phyloP scores from a whole-genome alignment of 2,888 invertebrate species.

The Deroplatys truncata region DNA sequence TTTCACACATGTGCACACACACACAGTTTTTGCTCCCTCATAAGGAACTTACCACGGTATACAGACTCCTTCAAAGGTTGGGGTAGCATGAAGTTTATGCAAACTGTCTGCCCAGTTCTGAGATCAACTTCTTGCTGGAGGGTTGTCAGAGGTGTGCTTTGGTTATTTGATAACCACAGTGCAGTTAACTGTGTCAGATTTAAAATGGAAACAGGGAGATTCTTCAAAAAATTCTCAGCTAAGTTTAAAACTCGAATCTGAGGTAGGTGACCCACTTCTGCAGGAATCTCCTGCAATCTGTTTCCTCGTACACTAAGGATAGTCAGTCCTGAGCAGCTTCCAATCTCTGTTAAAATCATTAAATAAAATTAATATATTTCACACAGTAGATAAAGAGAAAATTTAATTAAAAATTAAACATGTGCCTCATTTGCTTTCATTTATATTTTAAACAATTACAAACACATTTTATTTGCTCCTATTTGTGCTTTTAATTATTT shows the following conservation, averaged over 20 bases:
- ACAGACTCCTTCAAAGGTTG: slow-evolving; percentile 52
- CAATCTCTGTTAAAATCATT: slow-evolving; percentile 59
- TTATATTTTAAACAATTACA: too few species aligned
- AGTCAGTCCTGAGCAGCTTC: slow-evolving; percentile 79
- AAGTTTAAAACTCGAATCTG: slow-evolving; percentile 82
- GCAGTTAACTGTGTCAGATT: slow-evolving; percentile 79
- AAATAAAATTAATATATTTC: background rate
- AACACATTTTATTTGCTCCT: too few species aligned
- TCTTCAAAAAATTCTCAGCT: slow-evolving; percentile 77
- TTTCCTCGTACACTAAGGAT: slow-evolving; percentile 82
- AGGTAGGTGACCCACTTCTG: slow-evolving; percentile 84
- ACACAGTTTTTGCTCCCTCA: too few species aligned
- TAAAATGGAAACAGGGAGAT: slow-evolving; percentile 82
- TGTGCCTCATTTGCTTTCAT: too few species aligned
- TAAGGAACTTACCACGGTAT: background rate
- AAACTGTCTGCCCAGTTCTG: slow-evolving; percentile 74
- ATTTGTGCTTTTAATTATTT: too few species aligned
- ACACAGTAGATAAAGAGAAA: background rate
- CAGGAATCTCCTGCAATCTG: slow-evolving; percentile 74
- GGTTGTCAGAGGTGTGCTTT: slow-evolving; percentile 87
- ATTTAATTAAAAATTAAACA: too few species aligned
- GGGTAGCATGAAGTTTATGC: slow-evolving; percentile 74
- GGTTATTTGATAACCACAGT: slow-evolving; percentile 90
- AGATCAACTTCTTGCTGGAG: slow-evolving; percentile 83
- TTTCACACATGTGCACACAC: too few species aligned